Percentiles rank a stretch among this genome's conserved stretches.
phyloP scores from a whole-genome alignment of 2,888 invertebrate species.

The Biston stratarius region DNA sequence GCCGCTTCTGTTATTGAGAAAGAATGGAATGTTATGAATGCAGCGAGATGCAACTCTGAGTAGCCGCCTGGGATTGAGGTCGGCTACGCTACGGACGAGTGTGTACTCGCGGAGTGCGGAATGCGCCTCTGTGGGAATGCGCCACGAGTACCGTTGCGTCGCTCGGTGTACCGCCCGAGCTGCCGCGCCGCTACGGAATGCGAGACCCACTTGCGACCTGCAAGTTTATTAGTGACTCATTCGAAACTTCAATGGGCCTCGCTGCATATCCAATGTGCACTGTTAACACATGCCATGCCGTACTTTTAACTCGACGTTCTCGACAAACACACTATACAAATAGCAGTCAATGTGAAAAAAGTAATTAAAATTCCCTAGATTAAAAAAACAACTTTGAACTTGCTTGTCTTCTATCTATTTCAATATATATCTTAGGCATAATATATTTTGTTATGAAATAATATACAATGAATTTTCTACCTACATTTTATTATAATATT shows the following conservation, averaged over 20 bases:
- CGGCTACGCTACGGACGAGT: slow-evolving; percentile 58
- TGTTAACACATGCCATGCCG: slow-evolving; percentile 36
- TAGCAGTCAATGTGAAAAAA: slow-evolving; percentile 23
- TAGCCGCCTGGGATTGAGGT: slow-evolving; percentile 67
- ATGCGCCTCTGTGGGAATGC: slow-evolving; percentile 83
- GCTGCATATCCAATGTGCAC: slow-evolving; percentile 28
- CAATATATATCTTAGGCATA: background rate
- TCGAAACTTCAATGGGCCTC: slow-evolving; percentile 61
- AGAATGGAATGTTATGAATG: slow-evolving; percentile 42
- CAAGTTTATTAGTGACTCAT: slow-evolving; percentile 75
- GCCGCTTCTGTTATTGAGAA: slow-evolving; percentile 47
- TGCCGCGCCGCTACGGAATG: slow-evolving; percentile 72
- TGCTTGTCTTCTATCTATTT: slow-evolving; percentile 21
- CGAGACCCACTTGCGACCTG: slow-evolving; percentile 80
- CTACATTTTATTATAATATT: background rate
- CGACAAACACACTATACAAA: slow-evolving; percentile 4
- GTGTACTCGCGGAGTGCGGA: slow-evolving; percentile 64
- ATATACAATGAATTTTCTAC: background rate
- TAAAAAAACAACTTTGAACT: slow-evolving; percentile 25
- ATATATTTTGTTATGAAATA: background rate
- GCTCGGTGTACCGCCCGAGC: slow-evolving; percentile 60
- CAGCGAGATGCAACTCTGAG: slow-evolving; percentile 39
- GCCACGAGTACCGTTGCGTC: slow-evolving; percentile 82
- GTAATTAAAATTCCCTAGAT: slow-evolving; percentile 22
- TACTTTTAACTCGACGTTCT: slow-evolving; percentile 15